Conservation (phyloP, 1,140 invertebrate genomes). For the Drosophila ohnishii region DNA sequence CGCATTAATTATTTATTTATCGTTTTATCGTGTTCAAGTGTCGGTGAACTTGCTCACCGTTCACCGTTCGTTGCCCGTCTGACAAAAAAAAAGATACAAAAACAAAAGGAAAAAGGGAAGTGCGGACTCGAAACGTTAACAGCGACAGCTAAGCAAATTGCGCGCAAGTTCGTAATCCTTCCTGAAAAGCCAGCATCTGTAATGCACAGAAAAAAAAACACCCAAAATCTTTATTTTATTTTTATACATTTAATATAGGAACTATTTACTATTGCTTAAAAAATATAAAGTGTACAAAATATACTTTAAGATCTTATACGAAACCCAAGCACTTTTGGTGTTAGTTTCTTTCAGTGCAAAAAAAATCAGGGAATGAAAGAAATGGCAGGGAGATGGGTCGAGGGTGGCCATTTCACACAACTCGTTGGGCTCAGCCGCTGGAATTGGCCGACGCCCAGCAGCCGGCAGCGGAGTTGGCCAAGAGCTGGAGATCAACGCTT, state of each 20-base stretch:
- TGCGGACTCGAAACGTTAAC: constrained; percentile 43
- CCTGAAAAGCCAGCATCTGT: constrained; percentile 49
- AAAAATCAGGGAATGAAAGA: not conserved
- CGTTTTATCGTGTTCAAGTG: constrained; percentile 79
- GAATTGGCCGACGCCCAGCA: constrained; percentile 35
- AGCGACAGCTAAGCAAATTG: constrained; percentile 73
- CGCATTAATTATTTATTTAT: constrained; percentile 83
- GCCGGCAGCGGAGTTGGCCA: constrained; percentile 25
- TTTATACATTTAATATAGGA: not conserved
- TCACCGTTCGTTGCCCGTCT: constrained; percentile 36
- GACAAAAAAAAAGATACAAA: constrained; percentile 35
- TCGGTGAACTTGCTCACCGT: constrained; percentile 69
- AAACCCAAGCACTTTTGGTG: not conserved
- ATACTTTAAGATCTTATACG: no score
- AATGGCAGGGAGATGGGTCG: not conserved
- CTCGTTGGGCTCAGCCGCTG: constrained; percentile 40
- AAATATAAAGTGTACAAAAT: not conserved
- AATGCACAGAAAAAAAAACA: not conserved
- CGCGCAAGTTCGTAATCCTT: constrained; percentile 62
- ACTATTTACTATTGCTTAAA: not conserved
- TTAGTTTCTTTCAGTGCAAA: not conserved
- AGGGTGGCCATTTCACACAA: constrained; percentile 36
- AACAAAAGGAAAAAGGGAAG: constrained; percentile 31
- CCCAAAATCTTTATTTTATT: not conserved
- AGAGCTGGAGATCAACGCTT: constrained; percentile 47